A percentile compares a stretch with the other conserved stretches of the same genome.
These are phyloP conservation scores for Drosophila nasuta DNA, from an alignment of 1,140 invertebrate species.

Conservation along the genomic window DNA sequence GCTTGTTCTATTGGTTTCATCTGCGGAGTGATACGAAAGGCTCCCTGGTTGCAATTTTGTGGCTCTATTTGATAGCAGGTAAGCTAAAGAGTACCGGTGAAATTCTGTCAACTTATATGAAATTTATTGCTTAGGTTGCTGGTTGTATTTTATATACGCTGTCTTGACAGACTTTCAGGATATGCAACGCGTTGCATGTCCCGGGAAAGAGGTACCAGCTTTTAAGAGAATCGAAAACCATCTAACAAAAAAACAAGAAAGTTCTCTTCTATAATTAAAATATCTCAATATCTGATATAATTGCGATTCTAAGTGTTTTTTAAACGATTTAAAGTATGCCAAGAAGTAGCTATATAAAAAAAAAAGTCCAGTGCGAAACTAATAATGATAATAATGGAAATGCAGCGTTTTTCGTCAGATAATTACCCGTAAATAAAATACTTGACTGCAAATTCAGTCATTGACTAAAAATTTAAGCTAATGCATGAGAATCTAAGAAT, in stretches of 20 bases:
- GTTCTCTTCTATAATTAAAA: not conserved
- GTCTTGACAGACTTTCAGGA: slow-evolving; percentile 45
- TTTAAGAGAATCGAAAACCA: not conserved
- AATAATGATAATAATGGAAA: no score
- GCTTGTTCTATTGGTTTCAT: not conserved
- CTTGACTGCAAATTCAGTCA: no score
- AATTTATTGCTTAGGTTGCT: slow-evolving; percentile 30
- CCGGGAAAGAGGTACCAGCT: not conserved
- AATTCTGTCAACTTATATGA: no score
- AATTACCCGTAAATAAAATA: no score
- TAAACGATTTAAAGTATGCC: no score
- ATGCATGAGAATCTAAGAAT: no score
- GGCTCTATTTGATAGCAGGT: slow-evolving; percentile 45
- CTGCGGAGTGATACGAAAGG: not conserved
- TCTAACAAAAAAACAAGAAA: not conserved
- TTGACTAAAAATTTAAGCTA: no score
- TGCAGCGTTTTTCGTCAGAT: no score
- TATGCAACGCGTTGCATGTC: not conserved
- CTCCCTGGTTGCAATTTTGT: not conserved
- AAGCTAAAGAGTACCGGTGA: not conserved
- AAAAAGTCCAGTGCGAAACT: no score
- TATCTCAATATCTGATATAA: not conserved
- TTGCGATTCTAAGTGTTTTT: no score
- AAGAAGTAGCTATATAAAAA: no score
- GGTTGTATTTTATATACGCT: slow-evolving; percentile 46